Conservation (phyloP, 2,888 invertebrate species). For the Caenorhabditis imperialis region DNA sequence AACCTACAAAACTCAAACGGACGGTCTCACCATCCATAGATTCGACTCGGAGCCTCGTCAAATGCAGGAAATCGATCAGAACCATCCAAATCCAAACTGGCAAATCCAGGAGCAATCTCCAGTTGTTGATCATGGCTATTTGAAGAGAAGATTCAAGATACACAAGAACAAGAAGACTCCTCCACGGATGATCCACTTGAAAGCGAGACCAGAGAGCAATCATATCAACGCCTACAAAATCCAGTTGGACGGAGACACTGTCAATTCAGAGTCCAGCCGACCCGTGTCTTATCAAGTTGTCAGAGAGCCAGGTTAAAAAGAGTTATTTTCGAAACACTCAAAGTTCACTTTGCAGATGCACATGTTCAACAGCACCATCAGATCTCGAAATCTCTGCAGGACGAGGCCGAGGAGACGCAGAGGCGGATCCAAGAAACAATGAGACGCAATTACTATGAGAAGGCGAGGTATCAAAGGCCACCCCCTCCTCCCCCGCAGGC, state of each 20-base stretch:
- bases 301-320: slow-evolving; percentile 19
- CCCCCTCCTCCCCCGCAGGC: slow-evolving; percentile 29
- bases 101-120: slow-evolving; percentile 32
- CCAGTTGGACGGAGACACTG: slow-evolving; percentile 30
- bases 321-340: not conserved
- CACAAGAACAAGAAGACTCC: slow-evolving; percentile 34
- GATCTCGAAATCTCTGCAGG: slow-evolving; percentile 33
- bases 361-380: slow-evolving; percentile 31
- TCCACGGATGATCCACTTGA: slow-evolving; percentile 47
- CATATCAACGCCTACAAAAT: slow-evolving; percentile 34
- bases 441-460: slow-evolving; percentile 39
- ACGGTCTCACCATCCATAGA: slow-evolving; percentile 51
- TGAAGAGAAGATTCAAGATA: slow-evolving; percentile 43
- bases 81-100: slow-evolving; percentile 21
- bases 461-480: slow-evolving; percentile 45
- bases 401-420: slow-evolving; percentile 51
- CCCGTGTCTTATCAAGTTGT: slow-evolving; percentile 44
- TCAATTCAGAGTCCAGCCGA: slow-evolving; percentile 7
- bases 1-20: slow-evolving; percentile 19
- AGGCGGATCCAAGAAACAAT: slow-evolving; percentile 43
- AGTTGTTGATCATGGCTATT: slow-evolving; percentile 16
- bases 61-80: slow-evolving; percentile 43
- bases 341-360: slow-evolving; percentile 13
- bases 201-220: slow-evolving; percentile 7
- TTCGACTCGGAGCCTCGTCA: slow-evolving; percentile 44